Base-by-base conservation (phyloP, 2,113 vertebrate genomes). In the Butastur rufipennis region DNA sequence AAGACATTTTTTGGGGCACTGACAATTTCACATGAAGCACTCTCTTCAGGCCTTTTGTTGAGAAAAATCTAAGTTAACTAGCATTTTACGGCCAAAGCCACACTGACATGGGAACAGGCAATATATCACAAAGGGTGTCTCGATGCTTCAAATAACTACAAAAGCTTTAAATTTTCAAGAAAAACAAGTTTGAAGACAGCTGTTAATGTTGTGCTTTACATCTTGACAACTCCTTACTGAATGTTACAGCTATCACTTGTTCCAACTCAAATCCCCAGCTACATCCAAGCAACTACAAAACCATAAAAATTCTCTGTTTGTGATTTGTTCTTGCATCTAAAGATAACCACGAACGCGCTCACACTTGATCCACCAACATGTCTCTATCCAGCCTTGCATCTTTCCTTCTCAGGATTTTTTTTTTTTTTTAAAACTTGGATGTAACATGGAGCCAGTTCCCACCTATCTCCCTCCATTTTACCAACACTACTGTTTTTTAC, bases 141-240 rank as follows among this genome's bases (percentile, higher is more conserved):
- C 10, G 7, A 19, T 20, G 16, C 38, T 72, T 48, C 18, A 29
- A 32, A 3, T 72, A 71, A 61, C 23, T 70, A 72, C 40, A 45
- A 16, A 22, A 73, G 8, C 16, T 56, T 61, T 12, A 34, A 1
- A 1, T 55, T 58, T 55, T 55, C 17, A 58, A 53, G 11, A 9
- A 31, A 34, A 17, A 10, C 4, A 31, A 25, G 27, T 53, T 23
- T 42, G 16, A 47, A 78, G 45, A 58, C 81, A 32, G 26, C 13
- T 16, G 40, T 16, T 53, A 36, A 19, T 10, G 25, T 22, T n/a
- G 52, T 16, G 23, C 42, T 63, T 77, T 40, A 32, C 22, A 34
- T 15, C 34, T 14, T 19, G 36, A 53, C 31, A 63, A 27, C 0
- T 0, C 7, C 1, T n/a, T 40, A 45, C 40, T 34, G 48, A 52